Conservation (phyloP, 2,888 invertebrate genomes). For the Cotesia congregata region DNA sequence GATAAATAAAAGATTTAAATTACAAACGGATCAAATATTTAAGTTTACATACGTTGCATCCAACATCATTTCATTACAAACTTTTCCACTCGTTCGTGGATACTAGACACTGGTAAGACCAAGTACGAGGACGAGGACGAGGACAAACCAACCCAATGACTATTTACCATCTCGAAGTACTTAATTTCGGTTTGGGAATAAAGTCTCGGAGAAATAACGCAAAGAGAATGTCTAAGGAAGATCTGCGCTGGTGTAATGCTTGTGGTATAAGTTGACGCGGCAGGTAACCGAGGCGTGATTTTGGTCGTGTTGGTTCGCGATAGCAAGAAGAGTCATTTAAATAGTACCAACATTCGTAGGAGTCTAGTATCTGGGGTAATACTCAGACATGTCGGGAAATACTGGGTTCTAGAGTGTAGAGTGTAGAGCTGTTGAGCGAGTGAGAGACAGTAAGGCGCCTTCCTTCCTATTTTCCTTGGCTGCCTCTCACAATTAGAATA, state of each 20-base stretch:
- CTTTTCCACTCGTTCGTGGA: background rate
- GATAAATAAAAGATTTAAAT: background rate
- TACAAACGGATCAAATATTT: background rate
- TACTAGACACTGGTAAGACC: background rate
- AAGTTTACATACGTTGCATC: background rate
- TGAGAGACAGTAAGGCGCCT: slow-evolving; percentile 54
- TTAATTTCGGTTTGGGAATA: slow-evolving; percentile 67
- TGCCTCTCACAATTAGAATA: slow-evolving; percentile 69
- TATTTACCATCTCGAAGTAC: slow-evolving; percentile 53
- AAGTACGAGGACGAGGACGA: background rate
- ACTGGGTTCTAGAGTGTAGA: background rate
- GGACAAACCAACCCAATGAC: slow-evolving; percentile 16
- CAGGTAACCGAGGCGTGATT: slow-evolving; percentile 32
- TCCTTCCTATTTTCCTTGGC: slow-evolving; percentile 54
- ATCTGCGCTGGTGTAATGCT: background rate
- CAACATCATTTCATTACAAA: slow-evolving; percentile 14
- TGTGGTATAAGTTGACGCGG: slow-evolving; percentile 34
- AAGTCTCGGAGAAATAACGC: slow-evolving; percentile 53
- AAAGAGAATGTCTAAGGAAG: slow-evolving; percentile 23
- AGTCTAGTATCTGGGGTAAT: slow-evolving; percentile 15
- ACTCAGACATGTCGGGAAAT: slow-evolving; percentile 15
- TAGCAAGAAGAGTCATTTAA: slow-evolving; percentile 24
- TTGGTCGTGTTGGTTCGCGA: slow-evolving; percentile 36
- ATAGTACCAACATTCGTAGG: slow-evolving; percentile 7
- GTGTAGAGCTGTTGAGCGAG: slow-evolving; percentile 4